phyloP scores from a whole-genome alignment of 1,140 invertebrate species.

The Drosophila auraria region DNA sequence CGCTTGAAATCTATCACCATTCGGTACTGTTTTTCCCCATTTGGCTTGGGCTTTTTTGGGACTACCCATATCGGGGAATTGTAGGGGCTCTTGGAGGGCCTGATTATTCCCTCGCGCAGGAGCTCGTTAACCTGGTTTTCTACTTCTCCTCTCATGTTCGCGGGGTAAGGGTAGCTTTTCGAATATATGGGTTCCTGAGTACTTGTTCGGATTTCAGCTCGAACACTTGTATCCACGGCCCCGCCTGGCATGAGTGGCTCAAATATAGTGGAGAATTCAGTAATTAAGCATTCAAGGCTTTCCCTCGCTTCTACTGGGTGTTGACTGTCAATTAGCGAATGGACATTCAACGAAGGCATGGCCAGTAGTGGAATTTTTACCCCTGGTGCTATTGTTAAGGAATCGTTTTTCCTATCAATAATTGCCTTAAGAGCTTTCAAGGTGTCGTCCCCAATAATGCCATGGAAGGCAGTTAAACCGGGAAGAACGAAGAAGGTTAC shows the following conservation, averaged over 20 bases:
- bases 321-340: neutral
- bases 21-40: slow-evolving; percentile 4
- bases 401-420: slow-evolving; percentile 10
- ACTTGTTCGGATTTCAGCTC: neutral
- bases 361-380: neutral
- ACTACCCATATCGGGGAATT: slow-evolving; percentile 7
- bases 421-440: slow-evolving; percentile 1
- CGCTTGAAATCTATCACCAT: slow-evolving; percentile 22
- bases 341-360: no score
- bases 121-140: neutral
- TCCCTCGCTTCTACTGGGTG: neutral
- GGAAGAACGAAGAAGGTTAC: no score
- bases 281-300: neutral
- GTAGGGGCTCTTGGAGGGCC: neutral
- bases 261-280: slow-evolving; percentile 1
- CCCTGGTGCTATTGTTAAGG: neutral
- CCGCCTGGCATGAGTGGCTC: neutral
- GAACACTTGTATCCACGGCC: neutral
- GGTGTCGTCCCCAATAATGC: slow-evolving; percentile 20
- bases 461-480: slow-evolving; percentile 7
- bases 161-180: neutral
- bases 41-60: slow-evolving; percentile 1
- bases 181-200: neutral
- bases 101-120: neutral
- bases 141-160: neutral